Evolutionary conservation across 2,888 invertebrate species (phyloP).

Genomic region (Odontomyia ornata): DNA sequence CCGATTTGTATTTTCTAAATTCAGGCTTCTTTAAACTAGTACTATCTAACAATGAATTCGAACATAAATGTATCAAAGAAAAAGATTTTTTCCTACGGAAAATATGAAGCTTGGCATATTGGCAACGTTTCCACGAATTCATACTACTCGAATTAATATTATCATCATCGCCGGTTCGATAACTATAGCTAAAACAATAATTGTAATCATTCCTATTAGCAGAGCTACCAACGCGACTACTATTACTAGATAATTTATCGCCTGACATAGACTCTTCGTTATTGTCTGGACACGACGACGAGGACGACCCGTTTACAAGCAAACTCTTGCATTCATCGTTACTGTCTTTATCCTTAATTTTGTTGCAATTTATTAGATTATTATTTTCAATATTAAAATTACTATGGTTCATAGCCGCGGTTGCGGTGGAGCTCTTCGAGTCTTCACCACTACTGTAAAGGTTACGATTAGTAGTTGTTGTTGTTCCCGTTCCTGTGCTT

Average conservation of each 20-base stretch:
- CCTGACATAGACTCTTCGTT: slow-evolving; percentile 46
- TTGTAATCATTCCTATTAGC: slow-evolving; percentile 41
- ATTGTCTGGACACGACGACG: slow-evolving; percentile 48
- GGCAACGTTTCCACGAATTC: slow-evolving; percentile 35
- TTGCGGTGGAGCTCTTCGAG: slow-evolving; percentile 51
- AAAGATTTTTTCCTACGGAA: slow-evolving; percentile 44
- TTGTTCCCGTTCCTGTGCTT: slow-evolving; percentile 53
- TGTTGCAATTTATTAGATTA: slow-evolving; percentile 46
- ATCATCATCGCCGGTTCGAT: slow-evolving; percentile 36
- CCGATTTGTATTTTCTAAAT: slow-evolving; percentile 47
- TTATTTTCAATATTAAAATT: slow-evolving; percentile 51
- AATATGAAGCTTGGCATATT: slow-evolving; percentile 38
- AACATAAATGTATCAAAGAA: slow-evolving; percentile 47
- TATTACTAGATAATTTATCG: slow-evolving; percentile 42
- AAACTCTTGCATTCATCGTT: slow-evolving; percentile 43
- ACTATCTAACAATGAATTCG: slow-evolving; percentile 46
- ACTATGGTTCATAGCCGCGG: slow-evolving; percentile 48
- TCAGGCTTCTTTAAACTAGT: not conserved
- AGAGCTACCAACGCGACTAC: slow-evolving; percentile 35
- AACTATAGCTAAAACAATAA: slow-evolving; percentile 40
- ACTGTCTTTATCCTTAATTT: slow-evolving; percentile 24
- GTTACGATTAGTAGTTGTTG: slow-evolving; percentile 50
- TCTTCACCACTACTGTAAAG: slow-evolving; percentile 38
- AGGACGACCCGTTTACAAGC: slow-evolving; percentile 30
- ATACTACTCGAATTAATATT: slow-evolving; percentile 1